Percentiles rank a stretch among this genome's conserved stretches.
Evolutionary conservation across 1,140 invertebrate genomes (phyloP).

Genomic region (Drosophila leontia): DNA sequence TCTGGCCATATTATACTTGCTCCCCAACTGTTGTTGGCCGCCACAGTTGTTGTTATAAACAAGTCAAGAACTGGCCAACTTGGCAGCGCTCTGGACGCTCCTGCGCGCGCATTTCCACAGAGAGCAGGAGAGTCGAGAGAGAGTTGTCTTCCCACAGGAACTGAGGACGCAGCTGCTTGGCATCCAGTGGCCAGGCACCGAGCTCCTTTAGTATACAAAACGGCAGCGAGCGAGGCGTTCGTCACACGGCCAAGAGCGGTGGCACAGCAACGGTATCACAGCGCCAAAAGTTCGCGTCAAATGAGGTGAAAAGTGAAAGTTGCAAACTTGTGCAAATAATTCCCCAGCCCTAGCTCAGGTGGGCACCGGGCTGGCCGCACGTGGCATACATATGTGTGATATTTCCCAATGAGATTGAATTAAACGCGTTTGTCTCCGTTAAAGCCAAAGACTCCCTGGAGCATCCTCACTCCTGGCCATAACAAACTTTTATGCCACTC

Average conservation of each 20-base stretch:
- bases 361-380: conserved; percentile 17
- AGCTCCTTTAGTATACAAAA: conserved; percentile 70
- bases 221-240: conserved; percentile 56
- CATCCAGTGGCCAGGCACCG: conserved; percentile 51
- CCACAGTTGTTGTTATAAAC: conserved; percentile 73
- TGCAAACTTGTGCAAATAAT: conserved; percentile 40
- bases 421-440: conserved; percentile 35
- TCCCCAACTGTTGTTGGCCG: conserved; percentile 34
- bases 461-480: conserved; percentile 24
- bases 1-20: conserved; percentile 40
- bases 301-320: conserved; percentile 76
- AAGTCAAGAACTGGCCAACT: conserved; percentile 55
- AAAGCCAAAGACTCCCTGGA: conserved; percentile 15
- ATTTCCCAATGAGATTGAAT: conserved; percentile 45
- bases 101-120: conserved; percentile 63
- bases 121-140: conserved; percentile 20
- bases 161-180: conserved; percentile 67
- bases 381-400: conserved; percentile 61
- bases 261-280: conserved; percentile 29
- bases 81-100: conserved; percentile 47
- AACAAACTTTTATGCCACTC: conserved; percentile 24
- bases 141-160: conserved; percentile 67
- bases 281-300: conserved; percentile 56
- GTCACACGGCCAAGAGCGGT: conserved; percentile 19
- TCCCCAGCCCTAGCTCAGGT: conserved; percentile 24